Percentiles rank a stretch among this genome's conserved stretches.
Evolutionary conservation across 2,888 invertebrate species (phyloP).

Genomic region (Torymus auratus): DNA sequence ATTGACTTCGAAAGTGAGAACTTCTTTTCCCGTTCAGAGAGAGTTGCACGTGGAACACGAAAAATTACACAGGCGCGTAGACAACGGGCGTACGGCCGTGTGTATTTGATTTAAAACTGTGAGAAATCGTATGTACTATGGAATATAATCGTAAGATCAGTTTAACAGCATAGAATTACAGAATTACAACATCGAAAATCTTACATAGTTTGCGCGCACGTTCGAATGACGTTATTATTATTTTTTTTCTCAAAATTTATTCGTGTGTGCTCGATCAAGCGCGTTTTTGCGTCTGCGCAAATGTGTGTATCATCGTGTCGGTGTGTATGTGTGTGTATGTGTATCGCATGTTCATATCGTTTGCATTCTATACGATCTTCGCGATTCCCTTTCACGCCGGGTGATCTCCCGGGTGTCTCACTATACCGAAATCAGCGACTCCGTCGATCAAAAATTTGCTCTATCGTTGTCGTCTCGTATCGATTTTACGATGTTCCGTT

Average conservation of each 20-base stretch:
- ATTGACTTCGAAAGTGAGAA: conserved; percentile 35
- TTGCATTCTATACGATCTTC: conserved; percentile 47
- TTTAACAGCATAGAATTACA: conserved; percentile 73
- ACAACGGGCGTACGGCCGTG: neutral
- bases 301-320: conserved; percentile 16
- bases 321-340: conserved; percentile 23
- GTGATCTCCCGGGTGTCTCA: conserved; percentile 10
- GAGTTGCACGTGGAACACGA: conserved; percentile 34
- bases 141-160: conserved; percentile 70
- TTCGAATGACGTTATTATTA: conserved; percentile 42
- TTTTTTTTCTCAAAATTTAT: conserved; percentile 38
- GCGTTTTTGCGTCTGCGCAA: conserved; percentile 15
- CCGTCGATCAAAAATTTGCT: conserved; percentile 24
- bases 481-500: conserved; percentile 43
- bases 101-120: conserved; percentile 27
- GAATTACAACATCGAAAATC: conserved; percentile 75
- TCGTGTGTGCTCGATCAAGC: conserved; percentile 41
- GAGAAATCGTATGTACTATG: conserved; percentile 66
- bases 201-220: conserved; percentile 62
- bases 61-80: conserved; percentile 37
- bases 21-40: conserved; percentile 2
- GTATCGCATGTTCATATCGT: conserved; percentile 39
- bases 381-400: conserved; percentile 28
- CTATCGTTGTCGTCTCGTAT: conserved; percentile 45
- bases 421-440: conserved; percentile 18